Evolutionary conservation across 2,113 vertebrate species (phyloP).

Genomic region (Lepus timidus): DNA sequence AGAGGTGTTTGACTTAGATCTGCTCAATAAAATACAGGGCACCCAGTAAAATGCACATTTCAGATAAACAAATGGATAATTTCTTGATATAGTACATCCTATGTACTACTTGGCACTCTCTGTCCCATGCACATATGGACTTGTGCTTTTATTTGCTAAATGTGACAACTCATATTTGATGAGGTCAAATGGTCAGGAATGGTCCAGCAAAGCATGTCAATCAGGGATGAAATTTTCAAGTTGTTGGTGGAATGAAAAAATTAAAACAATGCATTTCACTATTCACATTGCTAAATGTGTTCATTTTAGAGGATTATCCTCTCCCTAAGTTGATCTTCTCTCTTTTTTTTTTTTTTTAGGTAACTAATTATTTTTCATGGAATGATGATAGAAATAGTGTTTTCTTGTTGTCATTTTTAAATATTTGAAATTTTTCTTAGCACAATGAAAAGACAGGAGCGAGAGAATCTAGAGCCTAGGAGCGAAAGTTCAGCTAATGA

Average conservation of each 20-base stretch:
- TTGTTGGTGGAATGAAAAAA: not conserved
- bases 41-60: not conserved
- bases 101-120: not conserved
- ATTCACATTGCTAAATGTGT: not conserved
- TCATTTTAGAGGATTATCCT: conserved; percentile 5
- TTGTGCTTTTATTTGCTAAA: not conserved
- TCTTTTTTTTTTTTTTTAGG: not conserved
- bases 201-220: not conserved
- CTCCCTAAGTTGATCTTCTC: not conserved
- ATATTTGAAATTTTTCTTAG: conserved; percentile 28
- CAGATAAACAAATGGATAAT: not conserved
- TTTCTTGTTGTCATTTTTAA: conserved; percentile 25
- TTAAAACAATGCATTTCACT: not conserved
- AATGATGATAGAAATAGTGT: not conserved
- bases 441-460: not conserved
- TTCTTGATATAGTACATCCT: not conserved
- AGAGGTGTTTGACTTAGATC: not conserved
- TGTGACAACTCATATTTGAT: not conserved
- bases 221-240: not conserved
- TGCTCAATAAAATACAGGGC: not conserved
- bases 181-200: not conserved
- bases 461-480: too few relatives aligned
- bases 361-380: conserved; percentile 7
- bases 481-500: too few relatives aligned
- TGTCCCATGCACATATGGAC: not conserved